phyloP scores from a whole-genome alignment of 2,888 invertebrate species.

The Chironomus riparius region DNA sequence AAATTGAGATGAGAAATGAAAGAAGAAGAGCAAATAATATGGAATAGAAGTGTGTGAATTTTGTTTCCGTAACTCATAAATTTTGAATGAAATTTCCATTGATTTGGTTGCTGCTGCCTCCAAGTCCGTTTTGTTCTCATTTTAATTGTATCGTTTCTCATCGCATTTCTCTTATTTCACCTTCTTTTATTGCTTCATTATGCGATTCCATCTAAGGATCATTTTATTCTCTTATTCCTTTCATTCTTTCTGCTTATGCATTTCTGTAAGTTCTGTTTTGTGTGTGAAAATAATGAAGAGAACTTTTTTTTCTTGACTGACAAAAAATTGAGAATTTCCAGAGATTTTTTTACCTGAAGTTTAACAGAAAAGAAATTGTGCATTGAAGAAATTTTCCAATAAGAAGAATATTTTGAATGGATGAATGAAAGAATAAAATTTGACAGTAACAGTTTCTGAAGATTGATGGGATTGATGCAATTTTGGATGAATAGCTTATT shows the following conservation, averaged over 20 bases:
- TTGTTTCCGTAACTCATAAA: slow-evolving; percentile 19
- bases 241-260: not conserved
- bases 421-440: not conserved
- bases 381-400: not conserved
- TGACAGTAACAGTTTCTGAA: no score
- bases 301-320: not conserved
- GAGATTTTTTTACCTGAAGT: not conserved
- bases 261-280: not conserved
- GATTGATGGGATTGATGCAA: no score
- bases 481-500: no score
- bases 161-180: not conserved
- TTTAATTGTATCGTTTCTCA: slow-evolving; percentile 19
- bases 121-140: not conserved
- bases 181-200: slow-evolving; percentile 1
- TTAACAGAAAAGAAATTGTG: not conserved
- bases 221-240: not conserved
- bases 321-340: not conserved
- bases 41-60: slow-evolving; percentile 19
- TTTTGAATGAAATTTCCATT: not conserved
- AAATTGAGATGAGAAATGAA: not conserved
- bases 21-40: not conserved
- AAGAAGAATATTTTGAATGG: not conserved
- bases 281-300: not conserved
- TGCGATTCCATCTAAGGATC: not conserved
- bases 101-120: not conserved